phyloP scores from a whole-genome alignment of 2,113 vertebrate genomes.

The Poeciliopsis turrubarensis region DNA sequence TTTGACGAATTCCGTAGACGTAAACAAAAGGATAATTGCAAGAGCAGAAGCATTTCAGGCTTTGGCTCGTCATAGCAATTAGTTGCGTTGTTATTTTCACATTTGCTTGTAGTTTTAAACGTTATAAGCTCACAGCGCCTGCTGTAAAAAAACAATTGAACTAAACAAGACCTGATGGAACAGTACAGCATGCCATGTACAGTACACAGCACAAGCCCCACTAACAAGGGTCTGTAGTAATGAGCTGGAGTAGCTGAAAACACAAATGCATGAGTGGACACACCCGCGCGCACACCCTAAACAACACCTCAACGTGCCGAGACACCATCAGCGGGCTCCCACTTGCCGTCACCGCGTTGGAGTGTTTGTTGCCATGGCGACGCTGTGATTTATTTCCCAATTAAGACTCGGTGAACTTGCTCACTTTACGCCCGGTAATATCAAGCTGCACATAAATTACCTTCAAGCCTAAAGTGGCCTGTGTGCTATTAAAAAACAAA shows the following conservation, averaged over 20 bases:
- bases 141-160: conserved; percentile 14
- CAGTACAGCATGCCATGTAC: conserved; percentile 36
- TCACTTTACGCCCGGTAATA: conserved; percentile 52
- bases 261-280: conserved; percentile 46
- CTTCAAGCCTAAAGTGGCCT: conserved; percentile 30
- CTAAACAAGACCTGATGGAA: conserved; percentile 50
- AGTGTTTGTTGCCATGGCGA: conserved; percentile 61
- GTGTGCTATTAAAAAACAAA: conserved; percentile 50
- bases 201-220: conserved; percentile 42
- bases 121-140: conserved; percentile 12
- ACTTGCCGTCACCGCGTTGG: conserved; percentile 50
- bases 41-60: neutral
- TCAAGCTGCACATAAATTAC: conserved; percentile 64
- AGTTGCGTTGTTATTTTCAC: conserved; percentile 36
- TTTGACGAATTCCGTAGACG: neutral
- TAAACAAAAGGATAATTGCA: conserved; percentile 1
- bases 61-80: conserved; percentile 24
- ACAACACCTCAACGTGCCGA: conserved; percentile 18
- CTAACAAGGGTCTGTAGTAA: conserved; percentile 57
- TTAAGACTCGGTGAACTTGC: conserved; percentile 67
- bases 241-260: conserved; percentile 52
- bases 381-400: conserved; percentile 72
- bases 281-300: conserved; percentile 11
- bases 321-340: conserved; percentile 42
- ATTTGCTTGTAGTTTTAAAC: conserved; percentile 34